Evolutionary conservation across 2,888 invertebrate genomes (phyloP).

Genomic region (Pandemis heparana): DNA sequence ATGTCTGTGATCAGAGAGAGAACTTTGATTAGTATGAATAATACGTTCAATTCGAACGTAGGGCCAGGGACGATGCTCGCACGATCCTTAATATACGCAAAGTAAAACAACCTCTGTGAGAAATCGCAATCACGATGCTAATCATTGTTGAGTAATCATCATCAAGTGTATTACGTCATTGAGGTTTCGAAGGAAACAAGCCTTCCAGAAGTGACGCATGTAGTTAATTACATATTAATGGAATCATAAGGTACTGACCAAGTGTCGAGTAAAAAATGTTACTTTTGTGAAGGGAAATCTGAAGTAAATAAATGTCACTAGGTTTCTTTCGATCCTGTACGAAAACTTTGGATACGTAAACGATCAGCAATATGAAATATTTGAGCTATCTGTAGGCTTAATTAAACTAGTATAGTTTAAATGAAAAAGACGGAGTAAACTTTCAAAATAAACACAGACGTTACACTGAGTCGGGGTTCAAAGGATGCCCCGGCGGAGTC

Average conservation of each 20-base stretch:
- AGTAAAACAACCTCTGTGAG: constrained; percentile 34
- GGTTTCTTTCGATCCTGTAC: not conserved
- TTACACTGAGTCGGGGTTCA: constrained; percentile 57
- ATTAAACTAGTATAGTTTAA: constrained; percentile 31
- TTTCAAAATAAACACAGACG: constrained; percentile 57
- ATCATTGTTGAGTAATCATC: constrained; percentile 37
- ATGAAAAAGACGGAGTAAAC: constrained; percentile 33
- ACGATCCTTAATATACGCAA: constrained; percentile 39
- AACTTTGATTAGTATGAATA: constrained; percentile 40
- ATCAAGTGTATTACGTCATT: constrained; percentile 21
- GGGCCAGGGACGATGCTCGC: constrained; percentile 40
- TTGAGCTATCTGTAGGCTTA: constrained; percentile 29
- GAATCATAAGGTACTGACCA: not conserved
- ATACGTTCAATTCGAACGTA: constrained; percentile 29
- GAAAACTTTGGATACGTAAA: constrained; percentile 38
- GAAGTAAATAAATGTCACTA: not conserved
- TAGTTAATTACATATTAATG: not conserved
- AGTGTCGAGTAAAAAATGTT: not conserved
- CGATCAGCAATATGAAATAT: constrained; percentile 26
- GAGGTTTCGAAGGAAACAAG: constrained; percentile 28
- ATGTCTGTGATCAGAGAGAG: constrained; percentile 23
- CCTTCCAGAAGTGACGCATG: not conserved
- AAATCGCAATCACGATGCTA: constrained; percentile 37
- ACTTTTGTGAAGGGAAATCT: constrained; percentile 1
- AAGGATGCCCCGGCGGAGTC: constrained; percentile 54